Base-by-base conservation (phyloP, 30 jellyfish, hydroid and myxozoan genomes). In the Aurelia aurita region DNA sequence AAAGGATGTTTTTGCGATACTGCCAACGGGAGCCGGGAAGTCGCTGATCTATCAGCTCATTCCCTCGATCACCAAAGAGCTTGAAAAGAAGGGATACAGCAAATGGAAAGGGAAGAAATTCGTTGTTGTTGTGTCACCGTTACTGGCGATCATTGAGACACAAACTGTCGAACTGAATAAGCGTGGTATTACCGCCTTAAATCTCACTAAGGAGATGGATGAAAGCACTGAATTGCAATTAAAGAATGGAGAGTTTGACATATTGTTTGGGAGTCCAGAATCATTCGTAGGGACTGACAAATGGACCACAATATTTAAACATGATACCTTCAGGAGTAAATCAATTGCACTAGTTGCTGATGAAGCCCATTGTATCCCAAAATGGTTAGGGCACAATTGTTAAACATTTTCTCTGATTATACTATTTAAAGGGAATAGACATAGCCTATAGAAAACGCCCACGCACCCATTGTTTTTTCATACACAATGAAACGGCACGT, bases 301-400 rank as follows among this genome's bases (percentile, higher is more conserved):
- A 69, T 69, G 81, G 81, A 32, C 63, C 22, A 7, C 25, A 69
- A 35, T 34, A 19, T 29, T 69, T 39, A 43, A 43, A 19, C 18
- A 23, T 2, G 81, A 32, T 69, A 69, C 63, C 29, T 69, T 29
- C 81, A 14, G 63, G 39, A 3, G 19, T 5, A 46, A 53, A 71
- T 31, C 68, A 22, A 46, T 71, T 35, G 68, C 63, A 71, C 34
- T 71, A 26, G 14, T 44, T 71, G 84, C 84, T 46, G 69, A 71
- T 11, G 84, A 71, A 39, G 73, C 80, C 45, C 80, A 68, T 31
- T 68, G 80, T 29, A 68, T 68, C 51, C 80, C 80, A 68, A 68
- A 68, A 68, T 68, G 64, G 80, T 68, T n/a, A 34, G 51, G 45
- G n/a, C 45, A 68, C 51, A 34, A 32, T 68, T 61, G 10, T 61